Base-by-base conservation (phyloP, 2,113 vertebrate genomes). In the Lonchura striata region DNA sequence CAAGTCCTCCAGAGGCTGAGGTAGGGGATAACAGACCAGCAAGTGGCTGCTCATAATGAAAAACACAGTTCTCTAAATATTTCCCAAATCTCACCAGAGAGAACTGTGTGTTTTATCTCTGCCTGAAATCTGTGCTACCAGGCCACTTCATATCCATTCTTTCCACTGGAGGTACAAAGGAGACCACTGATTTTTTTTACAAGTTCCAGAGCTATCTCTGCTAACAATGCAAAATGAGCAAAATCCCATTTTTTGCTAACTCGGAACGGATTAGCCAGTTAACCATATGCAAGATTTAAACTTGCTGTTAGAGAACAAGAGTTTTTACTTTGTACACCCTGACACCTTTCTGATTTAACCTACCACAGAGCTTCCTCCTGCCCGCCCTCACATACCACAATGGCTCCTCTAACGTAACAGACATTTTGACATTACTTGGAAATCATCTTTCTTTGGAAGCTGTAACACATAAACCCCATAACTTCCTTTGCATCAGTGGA, bases 361-460 rank as follows among this genome's bases (percentile, higher is more conserved):
- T 49, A 56, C 24, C 57, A 49, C 75, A 83, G 37, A 82, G 50
- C 70, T 65, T 87, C 57, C 46, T 75, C 63, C 75, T 70, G 52
- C 74, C 31, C 37, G 57, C 49, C 61, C 57, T 93, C 68, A 60
- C 17, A 25, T 20, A 57, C 14, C 22, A 42, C 68, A 71, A 23
- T 22, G 56, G 16, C 7, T 86, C 49, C 37, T 56, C 31, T 64
- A 69, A 88, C 0, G 0, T 35, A 79, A 88, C 65, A 93, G 72
- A 77, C 6, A 2, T 88, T 91, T 87, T 70, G 68, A 84, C 27
- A 39, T 83, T 83, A 56, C 42, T 87, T 6, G 2, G 95, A 56
- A 80, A 83, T 39, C 4, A 41, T 41, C 35, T 92, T 86, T 91
- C 39, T 93, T 76, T 86, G 88, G 93, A 87, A 96, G 81, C 22